These are phyloP conservation scores for Hylaeus anthracinus DNA, from an alignment of 1,140 invertebrate species.

Conservation along the genomic window DNA sequence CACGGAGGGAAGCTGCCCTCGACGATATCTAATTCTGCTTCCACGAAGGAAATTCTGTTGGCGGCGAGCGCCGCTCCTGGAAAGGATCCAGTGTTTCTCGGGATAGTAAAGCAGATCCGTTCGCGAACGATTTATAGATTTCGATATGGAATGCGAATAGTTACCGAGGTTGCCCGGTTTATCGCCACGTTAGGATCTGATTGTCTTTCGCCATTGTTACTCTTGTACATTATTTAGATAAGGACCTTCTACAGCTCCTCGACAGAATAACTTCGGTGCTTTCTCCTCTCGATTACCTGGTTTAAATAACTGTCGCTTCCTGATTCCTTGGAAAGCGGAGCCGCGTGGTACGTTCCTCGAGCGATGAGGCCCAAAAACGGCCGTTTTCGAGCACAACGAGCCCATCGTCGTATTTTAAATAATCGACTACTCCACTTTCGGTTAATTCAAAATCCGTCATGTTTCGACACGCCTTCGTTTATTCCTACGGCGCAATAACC, in stretches of 20 bases:
- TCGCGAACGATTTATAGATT: neutral
- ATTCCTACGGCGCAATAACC: neutral
- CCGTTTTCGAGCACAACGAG: no score
- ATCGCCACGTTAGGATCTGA: neutral
- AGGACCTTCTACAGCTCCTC: neutral
- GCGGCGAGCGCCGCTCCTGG: neutral
- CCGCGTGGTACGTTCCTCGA: no score
- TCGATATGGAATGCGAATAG: constrained; percentile 2
- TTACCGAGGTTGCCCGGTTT: neutral
- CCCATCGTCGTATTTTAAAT: no score
- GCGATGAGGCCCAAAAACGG: no score
- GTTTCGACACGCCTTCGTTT: neutral
- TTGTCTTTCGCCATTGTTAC: neutral
- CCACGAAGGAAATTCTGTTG: constrained; percentile 12
- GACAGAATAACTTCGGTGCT: neutral
- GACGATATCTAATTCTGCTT: constrained; percentile 26
- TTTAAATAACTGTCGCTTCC: no score
- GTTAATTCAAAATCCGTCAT: neutral
- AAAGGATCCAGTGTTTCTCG: neutral
- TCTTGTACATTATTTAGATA: neutral
- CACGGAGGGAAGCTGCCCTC: neutral
- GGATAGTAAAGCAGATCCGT: neutral
- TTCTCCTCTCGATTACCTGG: neutral
- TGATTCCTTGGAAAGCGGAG: no score
- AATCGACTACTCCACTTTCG: no score